Percentiles rank a stretch among this genome's conserved stretches.
Conservation (phyloP, 2,113 vertebrate genomes). For the Odocoileus virginianus region DNA sequence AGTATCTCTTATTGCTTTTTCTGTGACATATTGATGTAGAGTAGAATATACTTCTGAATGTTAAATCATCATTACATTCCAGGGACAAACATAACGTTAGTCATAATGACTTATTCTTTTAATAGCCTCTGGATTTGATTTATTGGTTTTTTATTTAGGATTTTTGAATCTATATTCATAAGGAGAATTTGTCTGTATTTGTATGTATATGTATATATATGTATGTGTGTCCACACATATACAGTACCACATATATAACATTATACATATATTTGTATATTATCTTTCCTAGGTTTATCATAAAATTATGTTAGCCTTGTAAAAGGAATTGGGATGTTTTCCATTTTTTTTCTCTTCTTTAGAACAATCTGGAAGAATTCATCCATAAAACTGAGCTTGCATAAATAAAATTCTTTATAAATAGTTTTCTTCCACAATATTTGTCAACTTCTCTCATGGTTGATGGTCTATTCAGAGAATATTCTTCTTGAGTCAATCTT, state of each 20-base stretch:
- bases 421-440: neutral
- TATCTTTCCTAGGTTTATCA: neutral
- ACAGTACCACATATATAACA: neutral
- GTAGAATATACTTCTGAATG: neutral
- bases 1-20: neutral
- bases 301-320: neutral
- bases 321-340: neutral
- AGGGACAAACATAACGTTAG: neutral
- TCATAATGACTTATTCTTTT: constrained; percentile 12
- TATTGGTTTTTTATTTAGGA: neutral
- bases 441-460: neutral
- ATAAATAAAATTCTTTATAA: neutral
- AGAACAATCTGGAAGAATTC: neutral
- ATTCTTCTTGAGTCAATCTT: neutral
- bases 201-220: neutral
- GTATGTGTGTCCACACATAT: neutral
- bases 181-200: neutral
- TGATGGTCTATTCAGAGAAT: constrained; percentile 9
- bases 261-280: neutral
- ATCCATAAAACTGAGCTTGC: neutral
- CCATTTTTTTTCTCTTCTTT: neutral
- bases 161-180: neutral
- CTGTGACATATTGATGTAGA: neutral
- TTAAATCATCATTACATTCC: neutral
- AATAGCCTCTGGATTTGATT: constrained; percentile 4